Evolutionary conservation across 2,797 vertebrate genomes (phyloP).

Genomic region (Anguilla pacifica): DNA sequence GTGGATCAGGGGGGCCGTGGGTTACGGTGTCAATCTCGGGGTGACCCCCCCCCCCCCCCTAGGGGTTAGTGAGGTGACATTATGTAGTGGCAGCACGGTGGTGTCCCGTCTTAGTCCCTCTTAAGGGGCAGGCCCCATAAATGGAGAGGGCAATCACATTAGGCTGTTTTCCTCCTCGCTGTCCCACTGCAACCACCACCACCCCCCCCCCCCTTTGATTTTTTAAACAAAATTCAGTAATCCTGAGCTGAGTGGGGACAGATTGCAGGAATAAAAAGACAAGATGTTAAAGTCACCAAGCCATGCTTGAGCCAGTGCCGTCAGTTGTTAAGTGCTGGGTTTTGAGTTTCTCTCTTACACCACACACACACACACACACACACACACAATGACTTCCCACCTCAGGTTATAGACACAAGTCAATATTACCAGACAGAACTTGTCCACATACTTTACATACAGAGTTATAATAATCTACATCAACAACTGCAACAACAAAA

Average conservation of each 20-base stretch:
- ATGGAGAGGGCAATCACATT: conserved; percentile 77
- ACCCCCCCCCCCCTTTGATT: conserved; percentile 26
- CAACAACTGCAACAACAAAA: not conserved
- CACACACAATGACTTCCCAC: not conserved
- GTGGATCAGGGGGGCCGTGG: conserved; percentile 75
- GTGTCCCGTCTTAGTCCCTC: conserved; percentile 67
- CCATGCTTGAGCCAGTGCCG: conserved; percentile 53
- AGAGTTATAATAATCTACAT: not conserved
- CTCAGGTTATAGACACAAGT: not conserved
- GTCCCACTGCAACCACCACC: no score
- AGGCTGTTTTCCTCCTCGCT: conserved; percentile 53
- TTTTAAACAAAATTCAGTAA: conserved; percentile 58
- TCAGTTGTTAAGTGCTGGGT: not conserved
- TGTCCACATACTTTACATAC: not conserved
- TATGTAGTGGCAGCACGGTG: conserved; percentile 77
- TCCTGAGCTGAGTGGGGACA: conserved; percentile 53
- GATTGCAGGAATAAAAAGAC: conserved; percentile 50
- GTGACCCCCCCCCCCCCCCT: conserved; percentile 68
- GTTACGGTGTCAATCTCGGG: conserved; percentile 82
- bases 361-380: not conserved
- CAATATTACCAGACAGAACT: not conserved
- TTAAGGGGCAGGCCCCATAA: conserved; percentile 64
- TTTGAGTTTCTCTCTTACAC: not conserved
- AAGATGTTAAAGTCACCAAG: conserved; percentile 55
- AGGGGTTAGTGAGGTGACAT: conserved; percentile 76